A percentile compares a stretch with the other conserved stretches of the same genome.
These are phyloP conservation scores for Myotis brandtii DNA, from an alignment of 2,113 vertebrate genomes.

Conservation along the genomic window DNA sequence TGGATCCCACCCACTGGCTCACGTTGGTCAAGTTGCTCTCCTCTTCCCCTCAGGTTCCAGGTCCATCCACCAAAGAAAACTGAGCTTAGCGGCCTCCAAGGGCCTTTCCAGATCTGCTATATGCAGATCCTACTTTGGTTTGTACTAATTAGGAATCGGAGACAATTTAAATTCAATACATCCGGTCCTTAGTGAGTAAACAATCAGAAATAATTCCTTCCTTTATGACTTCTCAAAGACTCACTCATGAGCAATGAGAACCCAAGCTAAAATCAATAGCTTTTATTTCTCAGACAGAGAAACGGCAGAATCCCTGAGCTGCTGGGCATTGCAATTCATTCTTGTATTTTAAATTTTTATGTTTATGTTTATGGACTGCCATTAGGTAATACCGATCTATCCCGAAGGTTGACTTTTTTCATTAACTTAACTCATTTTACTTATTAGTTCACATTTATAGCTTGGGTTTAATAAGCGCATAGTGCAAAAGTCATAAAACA, in stretches of 20 bases:
- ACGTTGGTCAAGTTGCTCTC: background rate
- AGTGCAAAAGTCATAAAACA: slow-evolving; percentile 40
- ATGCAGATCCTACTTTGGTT: slow-evolving; percentile 63
- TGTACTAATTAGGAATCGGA: slow-evolving; percentile 70
- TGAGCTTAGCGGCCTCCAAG: background rate
- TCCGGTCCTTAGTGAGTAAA: slow-evolving; percentile 68
- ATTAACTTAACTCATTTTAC: slow-evolving; percentile 81
- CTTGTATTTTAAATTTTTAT: slow-evolving; percentile 76
- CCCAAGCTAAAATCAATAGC: slow-evolving; percentile 62
- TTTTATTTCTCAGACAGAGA: slow-evolving; percentile 64
- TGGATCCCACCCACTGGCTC: background rate
- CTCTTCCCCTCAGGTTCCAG: background rate
- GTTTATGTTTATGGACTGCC: slow-evolving; percentile 76
- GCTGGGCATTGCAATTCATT: slow-evolving; percentile 61
- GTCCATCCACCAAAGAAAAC: background rate
- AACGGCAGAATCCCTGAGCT: background rate
- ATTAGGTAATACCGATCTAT: slow-evolving; percentile 67
- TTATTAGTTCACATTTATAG: slow-evolving; percentile 75
- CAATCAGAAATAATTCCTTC: slow-evolving; percentile 68
- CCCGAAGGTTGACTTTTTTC: slow-evolving; percentile 73
- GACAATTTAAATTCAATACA: slow-evolving; percentile 71
- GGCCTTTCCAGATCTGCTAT: background rate
- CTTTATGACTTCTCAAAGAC: slow-evolving; percentile 74
- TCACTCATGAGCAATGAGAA: slow-evolving; percentile 52
- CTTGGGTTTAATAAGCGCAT: slow-evolving; percentile 66